Evolutionary conservation across 2,888 invertebrate species (phyloP).

Genomic region (Bugulina stolonifera): DNA sequence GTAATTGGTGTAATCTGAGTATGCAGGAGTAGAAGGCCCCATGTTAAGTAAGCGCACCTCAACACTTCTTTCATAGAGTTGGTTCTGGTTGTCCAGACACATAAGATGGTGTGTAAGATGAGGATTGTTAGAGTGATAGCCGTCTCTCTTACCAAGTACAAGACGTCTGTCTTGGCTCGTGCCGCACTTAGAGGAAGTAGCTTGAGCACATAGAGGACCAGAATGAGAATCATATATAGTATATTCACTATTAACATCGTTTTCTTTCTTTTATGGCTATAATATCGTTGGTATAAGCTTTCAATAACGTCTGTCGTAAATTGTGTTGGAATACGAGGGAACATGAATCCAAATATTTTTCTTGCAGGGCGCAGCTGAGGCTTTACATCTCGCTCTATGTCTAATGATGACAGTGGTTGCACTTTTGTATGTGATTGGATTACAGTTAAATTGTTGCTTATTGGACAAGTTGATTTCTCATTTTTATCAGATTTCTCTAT

Average conservation of each 20-base stretch:
- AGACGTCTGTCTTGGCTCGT: neutral
- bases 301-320: constrained; percentile 14
- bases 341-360: neutral
- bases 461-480: neutral
- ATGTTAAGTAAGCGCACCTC: constrained; percentile 1
- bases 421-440: neutral
- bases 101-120: neutral
- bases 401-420: neutral
- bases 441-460: neutral
- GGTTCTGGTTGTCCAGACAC: neutral
- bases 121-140: neutral
- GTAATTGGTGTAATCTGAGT: constrained; percentile 7
- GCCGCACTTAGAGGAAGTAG: neutral
- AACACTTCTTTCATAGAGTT: neutral
- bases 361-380: neutral
- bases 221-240: neutral
- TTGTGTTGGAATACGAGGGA: neutral
- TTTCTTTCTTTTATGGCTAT: constrained; percentile 14
- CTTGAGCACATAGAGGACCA: neutral
- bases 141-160: constrained; percentile 8
- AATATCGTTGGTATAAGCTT: constrained; percentile 25
- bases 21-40: neutral
- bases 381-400: neutral
- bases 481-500: neutral
- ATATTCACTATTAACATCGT: constrained; percentile 13